Evolutionary conservation across 2,113 vertebrate species (phyloP).

Genomic region (Micromys minutus): DNA sequence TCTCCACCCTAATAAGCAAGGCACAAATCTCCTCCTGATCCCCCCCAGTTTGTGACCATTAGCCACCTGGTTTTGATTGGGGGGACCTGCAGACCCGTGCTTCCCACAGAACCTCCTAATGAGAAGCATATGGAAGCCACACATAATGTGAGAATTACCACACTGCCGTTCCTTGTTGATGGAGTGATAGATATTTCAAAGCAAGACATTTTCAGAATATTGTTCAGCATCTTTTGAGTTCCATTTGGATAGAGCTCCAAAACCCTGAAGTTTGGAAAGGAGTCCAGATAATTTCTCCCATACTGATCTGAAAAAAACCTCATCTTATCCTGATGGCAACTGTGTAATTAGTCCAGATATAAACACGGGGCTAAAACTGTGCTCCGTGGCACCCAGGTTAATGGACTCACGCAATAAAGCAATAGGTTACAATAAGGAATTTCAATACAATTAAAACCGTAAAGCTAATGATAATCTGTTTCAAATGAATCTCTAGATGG

Average conservation of each 20-base stretch:
- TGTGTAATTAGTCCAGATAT: constrained; percentile 73
- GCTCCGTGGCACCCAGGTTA: constrained; percentile 72
- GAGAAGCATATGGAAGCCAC: constrained; percentile 74
- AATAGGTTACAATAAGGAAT: constrained; percentile 71
- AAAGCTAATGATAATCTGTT: constrained; percentile 77
- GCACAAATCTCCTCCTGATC: background rate
- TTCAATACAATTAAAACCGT: constrained; percentile 80
- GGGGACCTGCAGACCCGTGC: constrained; percentile 37
- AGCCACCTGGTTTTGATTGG: constrained; percentile 75
- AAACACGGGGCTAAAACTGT: constrained; percentile 75
- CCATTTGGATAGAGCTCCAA: constrained; percentile 43
- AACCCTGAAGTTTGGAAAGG: constrained; percentile 60
- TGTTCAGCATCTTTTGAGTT: constrained; percentile 48
- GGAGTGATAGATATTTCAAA: constrained; percentile 66
- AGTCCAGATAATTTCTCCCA: constrained; percentile 42
- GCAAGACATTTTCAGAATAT: constrained; percentile 56
- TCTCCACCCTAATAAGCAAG: constrained; percentile 48
- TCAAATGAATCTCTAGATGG: constrained; percentile 76
- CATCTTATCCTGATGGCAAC: constrained; percentile 20
- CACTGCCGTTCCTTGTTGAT: constrained; percentile 74
- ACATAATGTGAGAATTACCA: constrained; percentile 67
- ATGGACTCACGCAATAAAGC: constrained; percentile 78
- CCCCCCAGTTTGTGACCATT: constrained; percentile 59
- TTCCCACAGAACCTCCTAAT: constrained; percentile 74
- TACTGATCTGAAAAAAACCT: constrained; percentile 65